A percentile compares a stretch with the other conserved stretches of the same genome.
Evolutionary conservation across 2,113 vertebrate genomes (phyloP).

Genomic region (Porphyrio hochstetteri): DNA sequence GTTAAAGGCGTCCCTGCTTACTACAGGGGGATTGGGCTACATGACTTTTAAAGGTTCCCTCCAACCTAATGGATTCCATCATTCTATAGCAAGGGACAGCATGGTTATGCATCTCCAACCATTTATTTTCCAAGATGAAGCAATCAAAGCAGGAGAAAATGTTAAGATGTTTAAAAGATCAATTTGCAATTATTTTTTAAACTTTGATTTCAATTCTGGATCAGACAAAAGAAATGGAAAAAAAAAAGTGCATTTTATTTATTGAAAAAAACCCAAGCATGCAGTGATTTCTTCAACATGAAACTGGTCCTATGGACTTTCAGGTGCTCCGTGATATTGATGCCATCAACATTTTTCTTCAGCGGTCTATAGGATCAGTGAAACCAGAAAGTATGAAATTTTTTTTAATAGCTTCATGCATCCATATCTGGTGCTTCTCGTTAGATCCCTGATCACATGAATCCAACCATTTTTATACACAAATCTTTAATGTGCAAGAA

Average conservation of each 20-base stretch:
- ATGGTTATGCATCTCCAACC: not conserved
- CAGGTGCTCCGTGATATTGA: not conserved
- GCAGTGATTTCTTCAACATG: not conserved
- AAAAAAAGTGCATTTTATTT: not conserved
- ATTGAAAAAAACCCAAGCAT: not conserved
- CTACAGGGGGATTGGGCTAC: too few species aligned
- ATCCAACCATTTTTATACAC: not conserved
- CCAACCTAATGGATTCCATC: too few species aligned
- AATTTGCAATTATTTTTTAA: not conserved
- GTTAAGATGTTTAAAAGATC: not conserved
- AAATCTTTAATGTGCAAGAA: not conserved
- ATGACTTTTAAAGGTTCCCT: too few species aligned
- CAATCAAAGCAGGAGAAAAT: not conserved
- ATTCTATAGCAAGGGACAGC: not conserved
- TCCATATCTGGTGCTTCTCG: not conserved
- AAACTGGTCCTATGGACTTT: not conserved
- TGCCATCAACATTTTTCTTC: not conserved
- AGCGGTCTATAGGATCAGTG: not conserved
- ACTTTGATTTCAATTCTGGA: not conserved
- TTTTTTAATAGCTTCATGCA: not conserved
- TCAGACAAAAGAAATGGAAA: too few species aligned
- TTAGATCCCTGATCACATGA: not conserved
- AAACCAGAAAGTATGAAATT: not conserved
- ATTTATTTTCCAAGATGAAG: not conserved
- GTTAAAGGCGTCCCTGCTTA: too few species aligned